Base-by-base conservation (phyloP, 2,113 vertebrate genomes). In the Callopanchax toddi region DNA sequence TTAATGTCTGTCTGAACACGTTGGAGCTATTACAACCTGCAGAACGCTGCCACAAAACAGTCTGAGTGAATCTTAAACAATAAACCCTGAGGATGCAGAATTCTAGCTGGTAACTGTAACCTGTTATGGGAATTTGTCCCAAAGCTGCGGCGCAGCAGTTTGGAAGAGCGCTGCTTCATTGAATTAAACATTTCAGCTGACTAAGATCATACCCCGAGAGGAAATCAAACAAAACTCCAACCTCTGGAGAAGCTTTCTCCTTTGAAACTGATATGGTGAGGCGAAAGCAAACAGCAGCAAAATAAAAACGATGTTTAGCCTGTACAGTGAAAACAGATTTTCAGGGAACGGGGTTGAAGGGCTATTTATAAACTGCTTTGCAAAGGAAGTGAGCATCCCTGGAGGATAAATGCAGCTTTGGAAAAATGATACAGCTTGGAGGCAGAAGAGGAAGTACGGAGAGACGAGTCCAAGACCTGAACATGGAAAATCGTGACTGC, bases 321-420 rank as follows among this genome's bases (percentile, higher is more conserved):
- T 85, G 67, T 75, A 84, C 85, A 91, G 86, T 91, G 77, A 85
- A 90, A 91, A 88, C 78, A 86, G 86, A 86, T 81, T 91, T 82
- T 76, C 1, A 40, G 69, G 83, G 75, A 82, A 82, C 77, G 69
- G 81, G 88, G 83, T 85, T 84, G 76, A 89, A 78, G 87, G 70
- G 77, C 87, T 92, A 92, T 93, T 92, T 92, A 91, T 93, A 92
- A 89, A 64, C 60, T 40, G 66, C 76, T 85, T 82, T 85, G 91
- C 87, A 84, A 81, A 92, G 92, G 91, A 93, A 91, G 91, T 87
- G 75, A 84, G 73, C 64, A 62, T 90, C 90, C 88, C 36, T 32
- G 44, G 89, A 85, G 91, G 79, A 88, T 90, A 87, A 89, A 88
- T 82, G 82, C 76, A 86, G 90, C 88, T 86, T 88, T 73, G 89